Evolutionary conservation across 2,113 vertebrate species (phyloP), one percentile per base, ranked within the genome.

Genomic region (Poeciliopsis retropinna): DNA sequence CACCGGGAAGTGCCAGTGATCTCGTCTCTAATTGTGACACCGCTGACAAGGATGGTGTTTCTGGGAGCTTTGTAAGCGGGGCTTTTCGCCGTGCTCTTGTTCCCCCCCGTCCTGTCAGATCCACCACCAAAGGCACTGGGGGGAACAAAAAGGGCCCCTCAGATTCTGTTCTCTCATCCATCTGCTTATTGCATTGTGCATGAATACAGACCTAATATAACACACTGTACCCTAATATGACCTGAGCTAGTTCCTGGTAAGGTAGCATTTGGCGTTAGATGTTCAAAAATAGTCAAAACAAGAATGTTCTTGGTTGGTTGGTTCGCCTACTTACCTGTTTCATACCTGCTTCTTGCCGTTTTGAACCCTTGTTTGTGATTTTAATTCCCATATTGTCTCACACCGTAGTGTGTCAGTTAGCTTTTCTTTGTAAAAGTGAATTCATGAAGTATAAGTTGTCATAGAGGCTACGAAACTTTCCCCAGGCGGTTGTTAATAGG

Each of bases 1-100:
- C 63, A 28, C 90, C 83, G 86, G 76, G 84, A 91, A 92, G 85
- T 75, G 69, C 85, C 81, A 91, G 82, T 92, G 89, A 93, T 93
- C 89, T 87, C 71, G 80, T 87, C 91, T 93, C 87, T 93, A 91
- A 92, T 93, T 93, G 91, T 92, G 88, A 82, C 75, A 71, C 81
- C 65, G 80, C 84, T 91, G 90, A 92, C 88, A 89, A 90, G 85
- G 60, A 88, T 88, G 78, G 79, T 83, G 79, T 90, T 88, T 86
- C 90, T 88, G 57, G 74, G 86, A 85, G 87, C 81, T 89, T 89
- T 91, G 88, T 87, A 86, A 89, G 87, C 74, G 17, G 54, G 76
- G 85, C 85, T 90, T 88, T 89, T 91, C 86, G 81, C 82, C 76
- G 17, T 76, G 60, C 78, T 87, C 83, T 86, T 83, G 84, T 89